Evolutionary conservation across 2,888 invertebrate species (phyloP).

Genomic region (Lasioglossum lativentre): DNA sequence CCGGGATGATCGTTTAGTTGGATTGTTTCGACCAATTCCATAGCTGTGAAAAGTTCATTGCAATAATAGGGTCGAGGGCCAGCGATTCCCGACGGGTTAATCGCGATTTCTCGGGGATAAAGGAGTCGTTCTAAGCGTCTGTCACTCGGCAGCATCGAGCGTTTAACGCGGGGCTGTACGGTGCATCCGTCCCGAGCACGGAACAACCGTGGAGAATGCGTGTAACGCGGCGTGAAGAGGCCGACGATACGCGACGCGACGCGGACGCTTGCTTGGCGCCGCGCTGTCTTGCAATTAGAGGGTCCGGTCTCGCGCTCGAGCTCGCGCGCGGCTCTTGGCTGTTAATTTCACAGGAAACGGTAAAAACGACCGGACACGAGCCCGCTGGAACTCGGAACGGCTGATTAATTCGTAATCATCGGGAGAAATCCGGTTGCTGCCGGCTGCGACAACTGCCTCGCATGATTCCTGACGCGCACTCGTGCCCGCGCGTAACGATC

Average conservation of each 20-base stretch:
- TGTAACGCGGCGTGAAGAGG: slow-evolving; percentile 26
- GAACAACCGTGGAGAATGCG: slow-evolving; percentile 30
- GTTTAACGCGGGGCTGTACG: neutral
- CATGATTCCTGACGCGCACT: neutral
- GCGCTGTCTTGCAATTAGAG: slow-evolving; percentile 26
- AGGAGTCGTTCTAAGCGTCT: slow-evolving; percentile 4
- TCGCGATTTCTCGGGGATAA: slow-evolving; percentile 14
- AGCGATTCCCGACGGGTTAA: neutral
- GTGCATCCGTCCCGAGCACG: neutral
- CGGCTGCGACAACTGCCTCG: neutral
- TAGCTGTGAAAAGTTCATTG: neutral
- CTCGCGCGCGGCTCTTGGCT: neutral
- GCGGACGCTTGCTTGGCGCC: neutral
- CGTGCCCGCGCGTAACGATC: neutral
- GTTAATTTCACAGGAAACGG: slow-evolving; percentile 16
- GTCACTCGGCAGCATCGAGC: neutral
- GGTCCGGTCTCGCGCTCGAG: neutral
- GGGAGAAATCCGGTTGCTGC: slow-evolving; percentile 12
- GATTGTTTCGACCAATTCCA: neutral
- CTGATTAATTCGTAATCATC: slow-evolving; percentile 17
- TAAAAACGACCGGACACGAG: slow-evolving; percentile 17
- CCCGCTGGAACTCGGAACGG: slow-evolving; percentile 9
- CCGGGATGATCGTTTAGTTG: too few species aligned
- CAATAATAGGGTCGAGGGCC: neutral
- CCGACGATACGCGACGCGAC: too few species aligned